Evolutionary conservation across 2,797 vertebrate genomes (phyloP), one percentile per base, ranked within the genome.

Genomic region (Enteromius unitaeniatus): DNA sequence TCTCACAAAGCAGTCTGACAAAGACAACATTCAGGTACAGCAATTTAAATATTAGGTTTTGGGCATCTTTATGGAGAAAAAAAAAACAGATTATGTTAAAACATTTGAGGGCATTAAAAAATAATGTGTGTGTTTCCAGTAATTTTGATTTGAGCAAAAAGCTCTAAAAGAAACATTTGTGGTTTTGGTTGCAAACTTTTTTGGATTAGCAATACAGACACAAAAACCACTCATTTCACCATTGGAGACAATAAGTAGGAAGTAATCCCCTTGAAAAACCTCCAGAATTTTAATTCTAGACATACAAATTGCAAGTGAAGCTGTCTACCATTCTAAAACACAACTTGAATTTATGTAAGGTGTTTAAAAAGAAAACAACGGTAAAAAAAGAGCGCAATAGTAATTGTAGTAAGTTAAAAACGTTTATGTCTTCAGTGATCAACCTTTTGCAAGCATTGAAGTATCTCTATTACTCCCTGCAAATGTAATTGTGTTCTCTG

Each of bases 1-100:
- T 14, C 87, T 95, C 31, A 78, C 6, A 55, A 83, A 92, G n/a
- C 75, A 60, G 15, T 19, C 85, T 70, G 81, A 42, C 86, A 89
- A 58, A 73, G 89, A 81, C 64, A 90, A 47, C n/a, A 91, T 94
- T 86, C 91, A 92, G 96, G 97, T 97, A 94, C 19, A 91, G 21
- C 23, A 0, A 0, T 3, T 4, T 65, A 26, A 82, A 82, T 23
- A 53, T 40, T 28, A 62, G 17, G 3, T 72, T 23, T 37, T 67
- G 60, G 19, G 26, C 17, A 55, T 73, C 68, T 73, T 31, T 34
- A 49, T 15, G 0, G 26, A 45, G 31, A 49, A 31, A 31, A 60
- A 60, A 0, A n/a, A 21, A n/a, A 10, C n/a, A 70, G 5, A 58
- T 37, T 4, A 78, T 26, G 15, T 42, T 62, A 26, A 37, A 40